A percentile compares a stretch with the other conserved stretches of the same genome.
These are phyloP conservation scores for Embiotoca jacksoni DNA, from an alignment of 2,113 vertebrate genomes.

Conservation along the genomic window DNA sequence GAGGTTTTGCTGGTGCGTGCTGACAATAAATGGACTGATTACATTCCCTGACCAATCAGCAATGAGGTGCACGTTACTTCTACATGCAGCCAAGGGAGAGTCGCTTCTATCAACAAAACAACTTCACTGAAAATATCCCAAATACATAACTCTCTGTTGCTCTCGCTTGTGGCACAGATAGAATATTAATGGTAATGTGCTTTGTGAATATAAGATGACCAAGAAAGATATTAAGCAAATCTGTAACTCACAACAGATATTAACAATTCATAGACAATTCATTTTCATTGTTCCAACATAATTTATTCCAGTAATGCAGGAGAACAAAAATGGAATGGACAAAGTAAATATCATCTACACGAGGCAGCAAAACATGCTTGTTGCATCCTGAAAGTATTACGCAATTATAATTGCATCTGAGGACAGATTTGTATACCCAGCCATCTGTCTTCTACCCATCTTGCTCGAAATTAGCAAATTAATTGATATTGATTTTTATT, in stretches of 20 bases:
- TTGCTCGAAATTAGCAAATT: constrained; percentile 62
- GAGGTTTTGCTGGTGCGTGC: neutral
- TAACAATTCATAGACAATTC: neutral
- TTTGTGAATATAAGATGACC: constrained; percentile 9
- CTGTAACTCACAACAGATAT: neutral
- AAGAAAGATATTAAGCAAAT: neutral
- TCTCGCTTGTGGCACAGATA: neutral
- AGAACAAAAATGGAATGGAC: neutral
- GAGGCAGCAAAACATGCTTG: neutral
- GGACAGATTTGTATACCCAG: constrained; percentile 29
- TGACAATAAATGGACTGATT: constrained; percentile 27
- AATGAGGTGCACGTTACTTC: neutral
- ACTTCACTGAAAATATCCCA: neutral
- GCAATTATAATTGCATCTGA: constrained; percentile 30
- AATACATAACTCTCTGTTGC: neutral
- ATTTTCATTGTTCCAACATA: neutral
- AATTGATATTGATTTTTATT: constrained; percentile 71
- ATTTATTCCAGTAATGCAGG: neutral
- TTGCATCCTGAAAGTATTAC: constrained; percentile 13
- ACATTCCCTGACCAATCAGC: constrained; percentile 18
- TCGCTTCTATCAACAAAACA: too few relatives aligned
- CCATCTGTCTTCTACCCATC: constrained; percentile 48
- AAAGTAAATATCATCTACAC: neutral
- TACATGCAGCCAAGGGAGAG: neutral
- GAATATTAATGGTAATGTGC: neutral